Percentiles rank a stretch among this genome's conserved stretches.
phyloP scores from a whole-genome alignment of 2,888 invertebrate species.

The Sisyra nigra region DNA sequence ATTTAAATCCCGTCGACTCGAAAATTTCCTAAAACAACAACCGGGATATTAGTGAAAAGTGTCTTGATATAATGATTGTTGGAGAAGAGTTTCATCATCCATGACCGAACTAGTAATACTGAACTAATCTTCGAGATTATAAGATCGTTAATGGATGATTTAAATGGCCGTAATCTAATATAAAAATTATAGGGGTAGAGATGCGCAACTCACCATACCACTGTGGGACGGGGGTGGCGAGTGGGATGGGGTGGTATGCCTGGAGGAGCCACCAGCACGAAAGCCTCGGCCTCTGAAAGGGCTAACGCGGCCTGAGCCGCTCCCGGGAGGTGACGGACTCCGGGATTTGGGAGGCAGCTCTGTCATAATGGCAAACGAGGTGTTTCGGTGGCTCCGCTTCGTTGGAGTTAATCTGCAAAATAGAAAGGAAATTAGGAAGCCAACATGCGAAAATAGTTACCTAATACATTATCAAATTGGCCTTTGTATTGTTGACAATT shows the following conservation, averaged over 20 bases:
- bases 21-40: not conserved
- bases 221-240: conserved; percentile 18
- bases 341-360: conserved; percentile 20
- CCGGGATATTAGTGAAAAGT: not conserved
- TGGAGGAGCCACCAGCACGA: conserved; percentile 23
- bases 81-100: too few relatives aligned
- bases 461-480: too few relatives aligned
- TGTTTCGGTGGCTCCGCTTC: conserved; percentile 20
- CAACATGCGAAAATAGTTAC: too few relatives aligned
- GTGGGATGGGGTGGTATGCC: conserved; percentile 23
- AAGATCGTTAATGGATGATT: not conserved
- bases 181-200: not conserved
- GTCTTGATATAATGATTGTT: too few relatives aligned
- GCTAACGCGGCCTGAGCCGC: conserved; percentile 23
- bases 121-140: too few relatives aligned
- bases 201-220: conserved; percentile 3
- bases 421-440: not conserved
- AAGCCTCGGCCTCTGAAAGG: conserved; percentile 28
- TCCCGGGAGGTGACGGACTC: conserved; percentile 13
- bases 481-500: too few relatives aligned
- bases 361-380: conserved; percentile 27
- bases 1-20: not conserved
- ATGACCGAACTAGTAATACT: too few relatives aligned
- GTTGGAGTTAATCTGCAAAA: conserved; percentile 20
- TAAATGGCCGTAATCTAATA: not conserved